phyloP scores from a whole-genome alignment of 2,797 vertebrate genomes.

The Rhabdomys pumilio region DNA sequence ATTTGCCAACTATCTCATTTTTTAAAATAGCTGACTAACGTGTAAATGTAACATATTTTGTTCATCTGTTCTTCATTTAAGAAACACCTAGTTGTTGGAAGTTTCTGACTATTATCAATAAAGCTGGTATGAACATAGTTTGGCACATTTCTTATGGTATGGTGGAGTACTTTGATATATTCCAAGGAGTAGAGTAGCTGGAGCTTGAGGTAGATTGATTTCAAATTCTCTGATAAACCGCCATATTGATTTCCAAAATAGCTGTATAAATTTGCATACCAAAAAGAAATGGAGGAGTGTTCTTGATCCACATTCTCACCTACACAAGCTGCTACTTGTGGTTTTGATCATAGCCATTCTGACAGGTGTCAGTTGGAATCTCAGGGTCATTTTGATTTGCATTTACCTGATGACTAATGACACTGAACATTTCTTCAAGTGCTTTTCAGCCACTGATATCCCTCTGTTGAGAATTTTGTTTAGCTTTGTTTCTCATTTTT shows the following conservation, averaged over 20 bases:
- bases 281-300: neutral
- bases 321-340: neutral
- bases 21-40: too few relatives aligned
- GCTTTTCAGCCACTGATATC: neutral
- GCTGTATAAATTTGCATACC: neutral
- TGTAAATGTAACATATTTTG: too few relatives aligned
- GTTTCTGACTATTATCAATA: too few relatives aligned
- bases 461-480: neutral
- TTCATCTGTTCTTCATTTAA: too few relatives aligned
- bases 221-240: neutral
- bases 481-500: neutral
- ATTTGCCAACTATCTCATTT: too few relatives aligned
- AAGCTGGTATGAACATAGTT: neutral
- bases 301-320: neutral
- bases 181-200: neutral
- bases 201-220: neutral
- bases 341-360: neutral
- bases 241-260: neutral
- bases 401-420: neutral
- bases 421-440: neutral
- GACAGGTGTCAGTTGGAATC: neutral
- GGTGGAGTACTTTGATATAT: neutral
- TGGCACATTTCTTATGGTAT: neutral
- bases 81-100: too few relatives aligned
- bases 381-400: neutral